A percentile compares a stretch with the other conserved stretches of the same genome.
Evolutionary conservation across 1,140 invertebrate genomes (phyloP).

Genomic region (Drosophila neocordata): DNA sequence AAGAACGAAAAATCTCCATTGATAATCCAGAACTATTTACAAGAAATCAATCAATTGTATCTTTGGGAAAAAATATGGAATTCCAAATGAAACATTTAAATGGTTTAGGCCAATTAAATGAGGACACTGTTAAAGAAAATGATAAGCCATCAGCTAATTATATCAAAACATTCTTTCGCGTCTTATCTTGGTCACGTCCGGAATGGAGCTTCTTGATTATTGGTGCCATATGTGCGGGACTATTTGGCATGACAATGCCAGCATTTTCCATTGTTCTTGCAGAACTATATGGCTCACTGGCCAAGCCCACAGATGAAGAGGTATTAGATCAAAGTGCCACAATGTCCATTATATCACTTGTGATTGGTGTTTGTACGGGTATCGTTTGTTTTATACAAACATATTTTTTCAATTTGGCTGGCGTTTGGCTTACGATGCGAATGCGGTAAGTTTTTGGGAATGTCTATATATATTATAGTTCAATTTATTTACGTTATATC

Average conservation of each 20-base stretch:
- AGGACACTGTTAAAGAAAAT: conserved; percentile 9
- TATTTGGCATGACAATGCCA: conserved; percentile 90
- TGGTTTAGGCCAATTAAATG: background rate
- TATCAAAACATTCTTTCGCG: conserved; percentile 83
- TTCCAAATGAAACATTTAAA: conserved; percentile 66
- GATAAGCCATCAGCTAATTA: conserved; percentile 39
- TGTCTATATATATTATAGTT: too few relatives aligned
- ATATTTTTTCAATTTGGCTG: conserved; percentile 90
- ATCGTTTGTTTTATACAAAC: conserved; percentile 87
- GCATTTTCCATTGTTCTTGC: conserved; percentile 93
- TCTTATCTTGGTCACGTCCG: conserved; percentile 88
- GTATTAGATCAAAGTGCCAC: conserved; percentile 86
- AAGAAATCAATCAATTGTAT: conserved; percentile 28
- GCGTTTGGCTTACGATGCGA: conserved; percentile 89
- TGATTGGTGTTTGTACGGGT: conserved; percentile 89
- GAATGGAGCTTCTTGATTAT: conserved; percentile 90
- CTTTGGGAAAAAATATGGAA: conserved; percentile 58
- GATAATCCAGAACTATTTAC: conserved; percentile 34
- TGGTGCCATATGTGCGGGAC: conserved; percentile 88
- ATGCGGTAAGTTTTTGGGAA: conserved; percentile 86
- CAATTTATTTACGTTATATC: background rate
- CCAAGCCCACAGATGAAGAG: conserved; percentile 84
- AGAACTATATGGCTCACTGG: conserved; percentile 87
- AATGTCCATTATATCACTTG: conserved; percentile 87
- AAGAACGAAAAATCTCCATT: conserved; percentile 83